phyloP scores from a whole-genome alignment of 2,888 invertebrate species.

The Nomada fabriciana region DNA sequence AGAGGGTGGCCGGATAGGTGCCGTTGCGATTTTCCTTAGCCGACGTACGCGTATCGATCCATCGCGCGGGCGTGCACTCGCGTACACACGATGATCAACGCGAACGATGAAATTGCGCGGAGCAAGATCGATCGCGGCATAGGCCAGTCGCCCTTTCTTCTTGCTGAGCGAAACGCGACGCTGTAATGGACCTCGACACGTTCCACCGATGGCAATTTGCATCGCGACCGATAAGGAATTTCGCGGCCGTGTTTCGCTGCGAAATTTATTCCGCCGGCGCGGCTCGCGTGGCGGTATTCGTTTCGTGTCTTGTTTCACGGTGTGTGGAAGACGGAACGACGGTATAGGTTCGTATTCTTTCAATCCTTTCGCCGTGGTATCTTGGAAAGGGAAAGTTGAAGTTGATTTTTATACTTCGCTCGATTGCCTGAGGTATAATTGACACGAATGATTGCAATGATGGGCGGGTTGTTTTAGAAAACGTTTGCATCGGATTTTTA shows the following conservation, averaged over 20 bases:
- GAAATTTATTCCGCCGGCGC: slow-evolving; percentile 18
- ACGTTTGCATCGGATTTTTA: too few species aligned
- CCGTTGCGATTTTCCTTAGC: slow-evolving; percentile 29
- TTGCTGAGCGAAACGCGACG: background rate
- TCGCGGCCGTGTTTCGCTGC: background rate
- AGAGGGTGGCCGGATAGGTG: background rate
- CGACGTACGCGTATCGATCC: slow-evolving; percentile 38
- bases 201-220: slow-evolving; percentile 26
- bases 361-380: background rate
- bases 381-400: background rate
- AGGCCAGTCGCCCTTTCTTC: slow-evolving; percentile 5
- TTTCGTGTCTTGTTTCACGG: slow-evolving; percentile 8
- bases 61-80: slow-evolving; percentile 21
- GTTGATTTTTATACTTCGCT: too few species aligned
- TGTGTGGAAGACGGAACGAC: background rate
- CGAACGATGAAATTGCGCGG: slow-evolving; percentile 47
- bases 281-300: background rate
- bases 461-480: too few species aligned
- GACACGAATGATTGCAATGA: too few species aligned
- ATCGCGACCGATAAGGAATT: slow-evolving; percentile 24
- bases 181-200: slow-evolving; percentile 20
- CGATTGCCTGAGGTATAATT: too few species aligned
- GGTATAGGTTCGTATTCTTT: too few species aligned
- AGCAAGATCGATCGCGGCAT: slow-evolving; percentile 47
- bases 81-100: slow-evolving; percentile 39